These are phyloP conservation scores for Congeria kusceri DNA, from an alignment of 2,888 invertebrate species.

Conservation along the genomic window DNA sequence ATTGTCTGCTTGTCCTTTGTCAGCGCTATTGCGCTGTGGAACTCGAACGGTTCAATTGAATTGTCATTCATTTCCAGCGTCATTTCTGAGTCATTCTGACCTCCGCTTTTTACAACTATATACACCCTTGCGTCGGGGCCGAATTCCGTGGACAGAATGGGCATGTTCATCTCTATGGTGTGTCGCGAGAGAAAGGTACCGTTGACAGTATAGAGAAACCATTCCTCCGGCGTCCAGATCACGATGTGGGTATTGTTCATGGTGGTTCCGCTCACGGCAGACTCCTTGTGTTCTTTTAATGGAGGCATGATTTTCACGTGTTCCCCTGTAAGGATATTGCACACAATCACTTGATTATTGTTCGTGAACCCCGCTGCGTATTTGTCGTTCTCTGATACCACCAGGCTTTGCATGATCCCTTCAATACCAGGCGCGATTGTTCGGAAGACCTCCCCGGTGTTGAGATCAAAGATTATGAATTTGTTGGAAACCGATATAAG, in stretches of 20 bases:
- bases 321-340: slow-evolving; percentile 97
- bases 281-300: slow-evolving; percentile 87
- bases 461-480: slow-evolving; percentile 97
- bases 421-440: slow-evolving; percentile 93
- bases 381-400: slow-evolving; percentile 97
- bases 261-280: slow-evolving; percentile 80
- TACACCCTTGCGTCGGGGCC: slow-evolving; percentile 70
- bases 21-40: slow-evolving; percentile 84
- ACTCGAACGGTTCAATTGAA: slow-evolving; percentile 82
- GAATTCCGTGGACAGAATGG: slow-evolving; percentile 73
- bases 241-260: slow-evolving; percentile 80
- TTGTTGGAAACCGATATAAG: slow-evolving; percentile 98
- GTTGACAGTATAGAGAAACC: slow-evolving; percentile 78
- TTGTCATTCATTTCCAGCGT: slow-evolving; percentile 80
- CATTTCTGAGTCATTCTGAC: slow-evolving; percentile 79
- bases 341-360: slow-evolving; percentile 95
- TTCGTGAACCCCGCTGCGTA: slow-evolving; percentile 98
- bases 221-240: slow-evolving; percentile 80
- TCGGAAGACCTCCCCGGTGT: slow-evolving; percentile 96
- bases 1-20: slow-evolving; percentile 75
- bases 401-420: slow-evolving; percentile 97
- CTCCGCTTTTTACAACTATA: slow-evolving; percentile 78
- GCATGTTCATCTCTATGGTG: slow-evolving; percentile 76
- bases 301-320: slow-evolving; percentile 95
- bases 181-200: slow-evolving; percentile 73